Evolutionary conservation across 1,140 invertebrate genomes (phyloP).

Genomic region (Trichonephila clavipes): DNA sequence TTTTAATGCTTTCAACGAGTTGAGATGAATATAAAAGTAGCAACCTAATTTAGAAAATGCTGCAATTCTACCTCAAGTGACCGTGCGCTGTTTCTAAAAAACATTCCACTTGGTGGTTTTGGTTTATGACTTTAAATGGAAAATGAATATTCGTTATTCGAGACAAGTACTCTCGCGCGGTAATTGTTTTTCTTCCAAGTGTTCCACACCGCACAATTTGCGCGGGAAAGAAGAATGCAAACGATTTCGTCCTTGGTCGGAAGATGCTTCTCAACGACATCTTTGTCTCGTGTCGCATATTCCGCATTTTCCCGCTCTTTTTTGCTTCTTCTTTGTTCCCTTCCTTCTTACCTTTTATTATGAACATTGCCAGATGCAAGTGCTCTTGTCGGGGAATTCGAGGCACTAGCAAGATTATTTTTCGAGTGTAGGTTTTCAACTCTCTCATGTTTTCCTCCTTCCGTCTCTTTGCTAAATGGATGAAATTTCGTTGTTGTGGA

Average conservation of each 20-base stretch:
- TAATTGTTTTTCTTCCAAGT: background rate
- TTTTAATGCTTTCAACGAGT: no score
- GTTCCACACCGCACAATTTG: background rate
- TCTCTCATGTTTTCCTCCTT: background rate
- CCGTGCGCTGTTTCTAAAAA: background rate
- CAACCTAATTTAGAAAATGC: no score
- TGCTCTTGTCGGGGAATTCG: background rate
- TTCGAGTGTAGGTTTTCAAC: background rate
- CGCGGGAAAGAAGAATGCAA: background rate
- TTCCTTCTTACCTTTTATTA: background rate
- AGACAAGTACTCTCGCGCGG: background rate
- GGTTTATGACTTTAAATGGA: constrained; percentile 8
- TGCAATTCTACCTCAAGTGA: no score
- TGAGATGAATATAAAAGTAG: no score
- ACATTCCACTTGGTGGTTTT: background rate
- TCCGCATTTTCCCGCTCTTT: constrained; percentile 18
- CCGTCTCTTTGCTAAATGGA: background rate
- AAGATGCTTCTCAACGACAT: background rate
- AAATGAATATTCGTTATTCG: background rate
- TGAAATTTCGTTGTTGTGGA: background rate
- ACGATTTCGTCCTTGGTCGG: background rate
- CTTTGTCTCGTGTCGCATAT: constrained; percentile 20
- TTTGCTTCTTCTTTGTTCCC: no score
- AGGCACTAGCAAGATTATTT: background rate
- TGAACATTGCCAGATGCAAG: background rate